Base-by-base conservation (phyloP, 1,140 invertebrate species). In the Saccostrea cuccullata region DNA sequence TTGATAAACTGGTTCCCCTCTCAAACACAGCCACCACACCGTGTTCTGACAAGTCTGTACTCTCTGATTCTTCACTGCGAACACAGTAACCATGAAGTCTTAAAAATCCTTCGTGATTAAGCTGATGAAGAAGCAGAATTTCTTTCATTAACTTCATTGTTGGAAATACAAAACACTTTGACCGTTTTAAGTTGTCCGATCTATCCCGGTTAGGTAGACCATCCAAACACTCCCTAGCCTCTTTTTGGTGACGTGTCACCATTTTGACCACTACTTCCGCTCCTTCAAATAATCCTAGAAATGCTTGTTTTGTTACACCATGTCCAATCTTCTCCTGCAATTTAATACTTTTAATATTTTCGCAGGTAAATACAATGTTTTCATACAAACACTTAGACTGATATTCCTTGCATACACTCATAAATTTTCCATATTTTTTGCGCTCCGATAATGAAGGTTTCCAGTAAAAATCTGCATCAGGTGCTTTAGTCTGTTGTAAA, bases 101-200 rank as follows among this genome's bases (percentile, higher is more conserved):
- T 36, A 92, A 90, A 30, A 94, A 90, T 73, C 93, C 92, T 26
- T 91, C 92, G 82, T 94, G 94, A 40, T 89, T 83, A 12, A 94
- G 87, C 90, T 94, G 93, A 84, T 92, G 90, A 23, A 93, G 88
- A n/a, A 94, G 82, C n/a, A 94, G 86, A 82, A 94, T 93, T 89
- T 94, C 94, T 85, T 94, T 94, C 94, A 94, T 94, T 40, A 94
- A 90, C 87, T 93, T 94, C 91, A 93, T 93, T n/a, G 93, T 94
- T 17, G 94, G 90, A 20, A 91, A 91, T 4, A 91, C 88, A 86
- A 92, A 94, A 77, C 94, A 94, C 40, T 84, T 89, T 1, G 87
- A 86, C n/a, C 90, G 77, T n/a, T 84, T 58, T 12, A 77, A 26
- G 23, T 60, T 58, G 20, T 58, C 86, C 3, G 84, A 82, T 58